Evolutionary conservation across 1,140 invertebrate genomes (phyloP), one percentile per base, ranked within the genome.

Genomic region (Mactra quadrangularis): DNA sequence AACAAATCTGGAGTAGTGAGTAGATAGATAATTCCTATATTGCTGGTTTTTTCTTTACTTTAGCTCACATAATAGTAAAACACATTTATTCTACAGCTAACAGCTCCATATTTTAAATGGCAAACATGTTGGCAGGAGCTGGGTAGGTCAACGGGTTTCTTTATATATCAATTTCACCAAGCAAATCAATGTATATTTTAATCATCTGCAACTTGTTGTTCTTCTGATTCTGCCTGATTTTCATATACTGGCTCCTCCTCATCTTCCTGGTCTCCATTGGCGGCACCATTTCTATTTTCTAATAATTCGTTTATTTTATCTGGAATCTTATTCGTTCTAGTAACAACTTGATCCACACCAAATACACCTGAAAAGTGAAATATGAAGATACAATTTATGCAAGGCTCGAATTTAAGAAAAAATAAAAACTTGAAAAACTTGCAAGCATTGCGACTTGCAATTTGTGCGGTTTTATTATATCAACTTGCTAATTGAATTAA

Each of bases 291-390:
- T 7, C 25, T 2, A 29, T 60, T 45, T 4, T 77, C 47, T 6
- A 77, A 35, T 17, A 25, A 22, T 7, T 1, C 19, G 4, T 59
- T 47, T 33, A 77, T 29, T 22, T 64, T 22, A 0, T 38, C 59
- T n/a, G 75, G 75, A 35, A 77, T 64, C 4, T 22, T 45, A 33
- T 47, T 50, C 0, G 75, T 77, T 25, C 64, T 64, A 2, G 11
- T 31, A 45, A 4, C 27, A 9, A 0, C 13, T 22, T n/a, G 29
- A 13, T 77, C 59, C 22, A 77, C 75, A 22, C 75, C 75, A 66
- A 77, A 77, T 25, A 64, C 59, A 35, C 75, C 75, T 76, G 38
- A 3, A 76, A 57, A 45, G 15, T 41, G 52, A 6, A 22, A 19
- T 22, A 4, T 27, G 6, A 9, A 55, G n/a, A 27, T 55, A 19